Evolutionary conservation across 2,888 invertebrate species (phyloP), one percentile per base, ranked within the genome.

Genomic region (Orthosia incerta): DNA sequence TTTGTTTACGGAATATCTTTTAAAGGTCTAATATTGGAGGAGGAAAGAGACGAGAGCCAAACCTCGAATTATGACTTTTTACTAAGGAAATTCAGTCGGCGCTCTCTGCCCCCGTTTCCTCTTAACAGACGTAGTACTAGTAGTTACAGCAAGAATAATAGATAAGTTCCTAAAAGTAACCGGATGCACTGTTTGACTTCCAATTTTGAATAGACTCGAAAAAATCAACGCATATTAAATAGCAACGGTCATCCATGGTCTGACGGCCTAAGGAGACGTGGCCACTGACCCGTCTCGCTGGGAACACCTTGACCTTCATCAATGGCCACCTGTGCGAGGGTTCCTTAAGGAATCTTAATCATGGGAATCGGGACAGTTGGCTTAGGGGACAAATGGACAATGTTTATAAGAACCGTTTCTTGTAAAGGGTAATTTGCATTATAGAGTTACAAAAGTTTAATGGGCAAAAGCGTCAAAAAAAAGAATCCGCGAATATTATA

Each of bases 221-320:
- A 78, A 83, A 82, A 82, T 84, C 81, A 82, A 80, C 84, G 82
- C 79, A 91, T 89, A 89, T 88, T 86, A 85, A 87, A 85, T 84
- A 82, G 76, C 90, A 95, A 96, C 95, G 94, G 94, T 85, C 90
- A 90, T 92, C 91, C 93, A 93, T 92, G 94, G 92, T 93, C 92
- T 89, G 87, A 71, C 88, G 90, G 75, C 82, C 86, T 50, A 84
- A 82, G 87, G 90, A 91, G 92, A 89, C 90, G 88, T 89, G 89
- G 81, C 85, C 91, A 93, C 88, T 93, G 95, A 92, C 93, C 94
- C 95, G 91, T 93, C 88, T 88, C 94, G 90, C 83, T 96, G 95
- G 92, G 95, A 95, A 95, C 92, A 91, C 88, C 93, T 93, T 95
- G 94, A 95, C 96, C 96, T 96, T 96, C 93, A 94, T 94, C 93